Evolutionary conservation across 2,113 vertebrate genomes (phyloP), one percentile per base, ranked within the genome.

Genomic region (Pomatostomus ruficeps): DNA sequence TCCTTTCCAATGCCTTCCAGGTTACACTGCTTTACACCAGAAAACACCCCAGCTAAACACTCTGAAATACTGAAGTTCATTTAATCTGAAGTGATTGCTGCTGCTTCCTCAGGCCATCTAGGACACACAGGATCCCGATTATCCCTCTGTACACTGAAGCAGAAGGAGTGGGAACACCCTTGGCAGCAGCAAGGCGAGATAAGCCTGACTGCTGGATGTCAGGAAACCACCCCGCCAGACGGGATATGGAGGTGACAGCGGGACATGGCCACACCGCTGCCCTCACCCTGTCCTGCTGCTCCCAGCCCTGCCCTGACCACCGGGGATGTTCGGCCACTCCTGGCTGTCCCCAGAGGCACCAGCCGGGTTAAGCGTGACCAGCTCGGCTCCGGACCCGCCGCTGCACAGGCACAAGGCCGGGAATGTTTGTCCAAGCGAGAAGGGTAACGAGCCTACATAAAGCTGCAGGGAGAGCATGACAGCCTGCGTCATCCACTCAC

Each of bases 301-400:
- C n/a, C n/a, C 15, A 35, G 58, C 23, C 66, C 45, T 80, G 33
- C 70, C 31, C n/a, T 67, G 65, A 14, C 57, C 57, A 7, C 3
- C 12, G 46, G 51, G 7, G 33, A 33, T 1, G 1, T 18, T 14
- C 78, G 42, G 9, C 45, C 45, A 1, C 46, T 36, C 26, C 5
- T 42, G 46, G 9, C n/a, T 6, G 7, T 3, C 38, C 25, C 70
- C 24, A 74, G 46, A 20, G 54, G 43, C 61, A 28, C 0, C 1
- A 28, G 2, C 10, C 0, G 29, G 22, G 35, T 22, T 35, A 31
- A 54, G 16, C 0, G 3, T 4, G 51, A 28, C 21, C 48, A 35
- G 38, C 10, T 12, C 11, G 1, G 46, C 11, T 59, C 40, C 15
- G 18, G 8, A 20, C 18, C 29, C 1, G 1, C 26, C 31, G 55